These are phyloP conservation scores for Mactra quadrangularis DNA, from an alignment of 1,140 invertebrate genomes.

Conservation along the genomic window DNA sequence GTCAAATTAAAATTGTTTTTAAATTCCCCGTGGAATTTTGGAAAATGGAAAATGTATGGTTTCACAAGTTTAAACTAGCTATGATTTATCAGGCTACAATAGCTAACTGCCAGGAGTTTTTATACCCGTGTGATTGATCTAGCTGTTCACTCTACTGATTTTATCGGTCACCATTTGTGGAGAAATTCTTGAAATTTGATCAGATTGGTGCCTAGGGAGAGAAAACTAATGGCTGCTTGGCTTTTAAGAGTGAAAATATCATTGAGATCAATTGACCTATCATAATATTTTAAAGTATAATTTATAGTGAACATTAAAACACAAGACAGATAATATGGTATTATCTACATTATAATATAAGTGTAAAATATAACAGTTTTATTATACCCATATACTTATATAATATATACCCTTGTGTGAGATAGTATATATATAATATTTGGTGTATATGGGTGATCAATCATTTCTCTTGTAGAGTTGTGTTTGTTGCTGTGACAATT, in stretches of 20 bases:
- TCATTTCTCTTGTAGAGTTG: too few relatives aligned
- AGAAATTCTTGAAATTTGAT: conserved; percentile 4
- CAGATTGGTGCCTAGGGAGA: conserved; percentile 4
- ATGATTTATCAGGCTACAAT: conserved; percentile 33
- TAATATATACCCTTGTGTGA: too few relatives aligned
- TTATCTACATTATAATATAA: too few relatives aligned
- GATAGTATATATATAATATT: too few relatives aligned
- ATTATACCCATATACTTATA: too few relatives aligned
- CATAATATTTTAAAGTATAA: too few relatives aligned
- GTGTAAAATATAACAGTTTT: too few relatives aligned
- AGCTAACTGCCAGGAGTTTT: conserved; percentile 22
- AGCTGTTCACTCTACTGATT: conserved; percentile 10
- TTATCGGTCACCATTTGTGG: conserved; percentile 9
- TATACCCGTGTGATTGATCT: conserved; percentile 32
- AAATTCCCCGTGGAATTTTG: conserved; percentile 32
- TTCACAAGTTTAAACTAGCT: conserved; percentile 36
- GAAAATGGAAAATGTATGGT: conserved; percentile 38
- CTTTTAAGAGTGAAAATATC: not conserved
- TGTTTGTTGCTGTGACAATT: too few relatives aligned
- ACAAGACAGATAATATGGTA: too few relatives aligned
- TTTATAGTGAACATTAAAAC: too few relatives aligned
- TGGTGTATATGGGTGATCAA: too few relatives aligned
- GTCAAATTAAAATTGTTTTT: conserved; percentile 35
- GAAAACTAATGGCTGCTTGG: conserved; percentile 7
- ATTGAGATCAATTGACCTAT: too few relatives aligned